Evolutionary conservation across 92 coral and sea anemone genomes (phyloP).

Genomic region (Plumapathes pennacea): DNA sequence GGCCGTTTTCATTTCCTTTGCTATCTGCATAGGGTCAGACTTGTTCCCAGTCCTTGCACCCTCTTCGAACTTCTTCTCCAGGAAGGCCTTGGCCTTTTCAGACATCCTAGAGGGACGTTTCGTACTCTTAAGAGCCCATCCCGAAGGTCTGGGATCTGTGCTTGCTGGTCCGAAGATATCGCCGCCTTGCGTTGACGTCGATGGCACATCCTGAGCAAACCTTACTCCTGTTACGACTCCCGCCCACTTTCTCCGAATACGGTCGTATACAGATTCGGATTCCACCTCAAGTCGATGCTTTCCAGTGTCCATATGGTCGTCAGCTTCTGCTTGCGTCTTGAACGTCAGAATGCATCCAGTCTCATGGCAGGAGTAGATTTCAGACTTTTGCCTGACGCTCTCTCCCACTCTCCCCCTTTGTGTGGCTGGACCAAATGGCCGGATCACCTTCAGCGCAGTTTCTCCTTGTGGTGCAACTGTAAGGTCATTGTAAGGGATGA

Average conservation of each 20-base stretch:
- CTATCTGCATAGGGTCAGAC: background rate
- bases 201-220: background rate
- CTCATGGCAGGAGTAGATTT: conserved; percentile 16
- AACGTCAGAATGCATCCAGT: conserved; percentile 30
- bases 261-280: conserved; percentile 29
- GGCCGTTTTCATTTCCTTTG: conserved; percentile 8
- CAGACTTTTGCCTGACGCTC: conserved; percentile 1
- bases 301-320: conserved; percentile 50
- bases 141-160: background rate
- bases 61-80: conserved; percentile 23
- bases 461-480: conserved; percentile 18
- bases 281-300: conserved; percentile 26
- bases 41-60: conserved; percentile 7
- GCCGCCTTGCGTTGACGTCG: background rate
- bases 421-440: conserved; percentile 24
- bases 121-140: conserved; percentile 33
- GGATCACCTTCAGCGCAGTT: conserved; percentile 12
- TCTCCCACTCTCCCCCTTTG: conserved; percentile 18
- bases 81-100: conserved; percentile 17
- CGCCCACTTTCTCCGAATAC: conserved; percentile 33
- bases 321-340: conserved; percentile 15
- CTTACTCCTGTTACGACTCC: conserved; percentile 31
- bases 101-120: conserved; percentile 8
- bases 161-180: background rate
- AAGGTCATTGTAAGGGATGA: conserved; percentile 22